Base-by-base conservation (phyloP, 2,888 invertebrate species). In the Andrena flavipes region DNA sequence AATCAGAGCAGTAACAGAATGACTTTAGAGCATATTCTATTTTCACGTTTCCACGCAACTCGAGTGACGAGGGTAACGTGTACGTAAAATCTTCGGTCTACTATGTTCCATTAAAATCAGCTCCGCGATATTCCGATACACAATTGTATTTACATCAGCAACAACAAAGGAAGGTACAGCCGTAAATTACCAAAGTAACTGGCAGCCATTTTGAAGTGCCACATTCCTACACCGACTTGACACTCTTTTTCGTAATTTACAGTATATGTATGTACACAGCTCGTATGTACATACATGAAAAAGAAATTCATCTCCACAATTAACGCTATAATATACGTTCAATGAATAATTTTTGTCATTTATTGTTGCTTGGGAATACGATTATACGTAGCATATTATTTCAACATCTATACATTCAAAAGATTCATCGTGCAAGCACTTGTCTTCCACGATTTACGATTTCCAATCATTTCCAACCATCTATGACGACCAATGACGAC, bases 191-290 rank as follows among this genome's bases (percentile, higher is more conserved):
- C 92, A 93, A 92, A 93, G 93, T 93, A 93, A 93, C 93, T 94
- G 95, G 96, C 96, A 95, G 96, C 96, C 96, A 96, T 96, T 96
- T 96, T 96, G 96, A 96, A 96, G 96, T 96, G 96, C 96, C 96
- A 96, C 96, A 96, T 96, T 96, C 96, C 95, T 93, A 90, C 90
- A 90, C 90, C 88, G 92, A 92, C 92, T 93, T 91, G 92, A 91
- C 92, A 93, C 91, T 92, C 91, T 91, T 92, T 92, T 91, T 91
- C 91, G 89, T 91, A 92, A 92, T 92, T 92, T 92, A 90, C 89
- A 80, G 84, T 80, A 60, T 59, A 70, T 26, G 54, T 54, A 77
- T 84, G 76, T 82, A 78, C 72, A 62, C 64, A 74, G 76, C 64
- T 81, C 59, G 78, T 74, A 76, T 73, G 75, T 72, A 74, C 69